Conservation (phyloP, 1,140 invertebrate species). For the Trachymyrmex septentrionalis region DNA sequence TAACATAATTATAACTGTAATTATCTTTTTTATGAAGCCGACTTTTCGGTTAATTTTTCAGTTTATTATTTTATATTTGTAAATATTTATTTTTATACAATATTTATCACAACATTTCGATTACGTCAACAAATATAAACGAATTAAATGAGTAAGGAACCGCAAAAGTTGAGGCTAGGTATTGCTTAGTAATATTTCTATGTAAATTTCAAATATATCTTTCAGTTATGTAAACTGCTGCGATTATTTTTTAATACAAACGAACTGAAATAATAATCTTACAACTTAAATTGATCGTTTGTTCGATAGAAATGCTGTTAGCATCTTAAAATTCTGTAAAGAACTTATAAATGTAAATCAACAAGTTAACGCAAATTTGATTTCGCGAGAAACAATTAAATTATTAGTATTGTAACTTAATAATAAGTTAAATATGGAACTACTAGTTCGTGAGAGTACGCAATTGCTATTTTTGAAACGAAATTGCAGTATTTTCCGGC, state of each 20-base stretch:
- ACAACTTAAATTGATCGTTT: too few relatives aligned
- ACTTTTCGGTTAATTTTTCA: not conserved
- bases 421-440: not conserved
- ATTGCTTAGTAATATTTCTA: too few relatives aligned
- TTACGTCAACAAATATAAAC: not conserved
- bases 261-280: too few relatives aligned
- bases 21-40: not conserved
- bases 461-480: not conserved
- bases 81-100: not conserved
- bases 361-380: not conserved
- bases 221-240: too few relatives aligned
- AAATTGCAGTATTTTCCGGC: not conserved
- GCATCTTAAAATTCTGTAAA: too few relatives aligned
- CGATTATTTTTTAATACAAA: too few relatives aligned
- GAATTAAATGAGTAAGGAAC: too few relatives aligned
- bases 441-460: not conserved
- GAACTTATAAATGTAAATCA: not conserved
- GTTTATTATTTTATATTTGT: not conserved
- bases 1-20: not conserved
- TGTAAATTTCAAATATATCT: too few relatives aligned
- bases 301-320: too few relatives aligned
- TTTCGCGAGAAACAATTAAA: not conserved
- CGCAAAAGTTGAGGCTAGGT: too few relatives aligned
- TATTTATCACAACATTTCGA: not conserved
- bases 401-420: not conserved